These are phyloP conservation scores for Atrichornis clamosus DNA, from an alignment of 2,113 vertebrate genomes.

Conservation along the genomic window DNA sequence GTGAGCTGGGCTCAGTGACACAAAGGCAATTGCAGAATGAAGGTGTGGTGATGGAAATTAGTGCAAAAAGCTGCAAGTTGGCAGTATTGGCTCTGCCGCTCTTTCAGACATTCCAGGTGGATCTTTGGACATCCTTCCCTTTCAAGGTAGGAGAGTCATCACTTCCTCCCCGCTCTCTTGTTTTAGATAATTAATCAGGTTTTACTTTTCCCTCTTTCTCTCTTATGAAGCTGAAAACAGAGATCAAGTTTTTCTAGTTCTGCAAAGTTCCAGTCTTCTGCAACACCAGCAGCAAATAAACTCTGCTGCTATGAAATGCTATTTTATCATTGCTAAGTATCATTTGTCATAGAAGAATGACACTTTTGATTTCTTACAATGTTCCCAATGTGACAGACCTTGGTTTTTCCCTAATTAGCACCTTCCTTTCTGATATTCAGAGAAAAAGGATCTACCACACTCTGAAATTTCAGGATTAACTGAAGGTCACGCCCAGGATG, in stretches of 20 bases:
- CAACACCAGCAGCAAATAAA: background rate
- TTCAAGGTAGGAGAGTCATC: background rate
- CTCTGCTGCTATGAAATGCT: background rate
- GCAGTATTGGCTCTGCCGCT: background rate
- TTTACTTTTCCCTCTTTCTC: background rate
- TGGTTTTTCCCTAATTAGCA: background rate
- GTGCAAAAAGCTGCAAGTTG: background rate
- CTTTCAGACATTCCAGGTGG: background rate
- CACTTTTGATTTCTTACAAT: background rate
- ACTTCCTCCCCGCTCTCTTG: background rate
- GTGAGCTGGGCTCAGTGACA: background rate
- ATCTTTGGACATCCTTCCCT: background rate
- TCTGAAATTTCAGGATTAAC: background rate
- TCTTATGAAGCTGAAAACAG: background rate
- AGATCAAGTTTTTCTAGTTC: background rate
- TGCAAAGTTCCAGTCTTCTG: background rate
- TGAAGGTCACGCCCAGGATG: background rate
- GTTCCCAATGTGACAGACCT: background rate
- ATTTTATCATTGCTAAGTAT: background rate
- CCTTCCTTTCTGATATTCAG: background rate
- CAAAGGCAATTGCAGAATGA: background rate
- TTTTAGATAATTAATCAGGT: background rate
- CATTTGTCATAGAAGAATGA: background rate
- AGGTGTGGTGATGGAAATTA: background rate
- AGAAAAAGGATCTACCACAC: background rate